Conservation (phyloP, 2,113 vertebrate genomes). For the Bujurquina vittata region DNA sequence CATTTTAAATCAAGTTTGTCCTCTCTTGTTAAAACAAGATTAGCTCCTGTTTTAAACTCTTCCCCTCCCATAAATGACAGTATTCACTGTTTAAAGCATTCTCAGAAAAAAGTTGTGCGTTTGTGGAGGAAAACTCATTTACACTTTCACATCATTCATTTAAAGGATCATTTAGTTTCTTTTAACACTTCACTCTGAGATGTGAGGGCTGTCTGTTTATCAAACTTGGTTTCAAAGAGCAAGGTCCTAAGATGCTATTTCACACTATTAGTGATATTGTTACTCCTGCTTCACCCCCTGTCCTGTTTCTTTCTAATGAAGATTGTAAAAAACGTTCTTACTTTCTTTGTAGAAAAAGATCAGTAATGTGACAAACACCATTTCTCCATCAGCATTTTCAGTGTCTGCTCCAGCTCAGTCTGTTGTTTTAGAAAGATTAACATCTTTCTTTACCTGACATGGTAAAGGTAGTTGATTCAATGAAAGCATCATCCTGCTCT, state of each 20-base stretch:
- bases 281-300: rapidly evolving
- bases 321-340: background rate
- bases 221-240: conserved; percentile 10
- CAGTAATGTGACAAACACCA: background rate
- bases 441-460: background rate
- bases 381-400: too few relatives aligned
- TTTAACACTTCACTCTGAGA: background rate
- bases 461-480: background rate
- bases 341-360: background rate
- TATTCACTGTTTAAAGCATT: background rate
- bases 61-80: background rate
- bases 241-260: background rate
- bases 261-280: background rate
- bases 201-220: background rate
- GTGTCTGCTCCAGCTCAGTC: background rate
- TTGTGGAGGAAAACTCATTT: background rate
- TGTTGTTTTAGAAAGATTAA: background rate
- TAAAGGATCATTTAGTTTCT: background rate
- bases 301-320: rapidly evolving
- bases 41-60: background rate
- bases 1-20: background rate
- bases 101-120: background rate
- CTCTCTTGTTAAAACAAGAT: background rate
- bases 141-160: background rate
- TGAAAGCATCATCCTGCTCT: background rate